Evolutionary conservation across 2,797 vertebrate genomes (phyloP), one percentile per base, ranked within the genome.

Genomic region (Eptatretus atami): DNA sequence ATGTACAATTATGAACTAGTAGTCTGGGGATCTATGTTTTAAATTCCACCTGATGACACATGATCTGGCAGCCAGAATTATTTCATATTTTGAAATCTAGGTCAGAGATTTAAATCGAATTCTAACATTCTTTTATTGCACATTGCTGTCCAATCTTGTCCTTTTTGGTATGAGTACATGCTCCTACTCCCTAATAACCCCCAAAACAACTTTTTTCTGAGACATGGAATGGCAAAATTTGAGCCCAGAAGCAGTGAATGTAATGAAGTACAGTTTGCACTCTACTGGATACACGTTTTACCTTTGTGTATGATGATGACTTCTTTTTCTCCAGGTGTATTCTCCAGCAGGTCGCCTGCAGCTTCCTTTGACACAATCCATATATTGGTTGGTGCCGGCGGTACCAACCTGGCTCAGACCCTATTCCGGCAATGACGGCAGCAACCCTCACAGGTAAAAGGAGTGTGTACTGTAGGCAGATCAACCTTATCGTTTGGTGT

Each of bases 291-390:
- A 12, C 57, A 31, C 19, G 24, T 66, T 66, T n/a, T 64, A 44
- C 52, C n/a, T 69, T 69, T 64, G 65, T 67, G 54, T 67, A 61
- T 63, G 69, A 65, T 63, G 69, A 65, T 65, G 64, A 63, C 3
- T 63, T 53, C 15, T 55, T 66, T 67, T 69, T 69, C 71, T 78
- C 78, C 78, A 72, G 77, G 79, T 70, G 75, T 81, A 65, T 81
- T 80, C 74, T 80, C 78, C 78, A 71, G 79, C 84, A 79, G 86
- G 90, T 95, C 72, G 82, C 85, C 85, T 74, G 87, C 88, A 67
- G 80, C 79, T 78, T 83, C 88, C n/a, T 96, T 96, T 76, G 80
- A 81, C 85, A 87, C 82, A 96, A 96, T 74, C 90, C 90, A 13
- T 96, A 96, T 71, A 95, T 96, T 77, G 95, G 95, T 96, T 71